A percentile compares a stretch with the other conserved stretches of the same genome.
phyloP scores from a whole-genome alignment of 2,888 invertebrate species.

The Phyllotreta cruciferae region DNA sequence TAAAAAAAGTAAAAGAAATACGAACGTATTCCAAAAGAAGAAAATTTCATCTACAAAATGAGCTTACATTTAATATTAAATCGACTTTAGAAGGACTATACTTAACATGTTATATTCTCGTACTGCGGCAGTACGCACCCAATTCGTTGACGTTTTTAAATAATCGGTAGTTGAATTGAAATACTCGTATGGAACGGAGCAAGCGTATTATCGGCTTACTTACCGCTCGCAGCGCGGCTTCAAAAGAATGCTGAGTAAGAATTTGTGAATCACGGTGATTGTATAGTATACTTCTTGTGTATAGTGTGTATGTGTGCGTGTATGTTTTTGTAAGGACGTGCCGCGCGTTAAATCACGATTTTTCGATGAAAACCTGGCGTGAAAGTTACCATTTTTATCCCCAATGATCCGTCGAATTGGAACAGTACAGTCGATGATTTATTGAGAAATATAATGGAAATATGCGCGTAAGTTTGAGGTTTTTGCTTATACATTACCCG shows the following conservation, averaged over 20 bases:
- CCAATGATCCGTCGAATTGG: neutral
- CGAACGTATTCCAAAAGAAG: too few species aligned
- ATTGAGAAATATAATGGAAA: conserved; percentile 47
- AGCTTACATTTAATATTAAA: too few species aligned
- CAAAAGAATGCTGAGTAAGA: neutral
- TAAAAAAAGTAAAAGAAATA: too few species aligned
- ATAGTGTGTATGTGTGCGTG: neutral
- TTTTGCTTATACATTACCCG: neutral
- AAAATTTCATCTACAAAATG: too few species aligned
- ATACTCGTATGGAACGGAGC: conserved; percentile 5
- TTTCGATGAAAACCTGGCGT: too few species aligned
- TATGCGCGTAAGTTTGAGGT: conserved; percentile 52
- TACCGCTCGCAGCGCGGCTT: conserved; percentile 6
- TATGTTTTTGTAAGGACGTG: too few species aligned
- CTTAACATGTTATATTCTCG: too few species aligned
- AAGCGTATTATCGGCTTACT: neutral
- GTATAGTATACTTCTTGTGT: neutral
- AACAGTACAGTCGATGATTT: conserved; percentile 29
- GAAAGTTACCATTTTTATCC: neutral
- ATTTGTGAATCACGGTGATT: conserved; percentile 10
- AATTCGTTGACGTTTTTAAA: conserved; percentile 9
- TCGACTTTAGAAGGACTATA: too few species aligned
- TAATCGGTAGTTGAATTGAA: conserved; percentile 17
- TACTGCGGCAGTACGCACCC: conserved; percentile 18
- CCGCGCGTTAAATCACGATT: too few species aligned